Conservation (phyloP, 2,888 invertebrate species). For the Agrotis exclamationis region DNA sequence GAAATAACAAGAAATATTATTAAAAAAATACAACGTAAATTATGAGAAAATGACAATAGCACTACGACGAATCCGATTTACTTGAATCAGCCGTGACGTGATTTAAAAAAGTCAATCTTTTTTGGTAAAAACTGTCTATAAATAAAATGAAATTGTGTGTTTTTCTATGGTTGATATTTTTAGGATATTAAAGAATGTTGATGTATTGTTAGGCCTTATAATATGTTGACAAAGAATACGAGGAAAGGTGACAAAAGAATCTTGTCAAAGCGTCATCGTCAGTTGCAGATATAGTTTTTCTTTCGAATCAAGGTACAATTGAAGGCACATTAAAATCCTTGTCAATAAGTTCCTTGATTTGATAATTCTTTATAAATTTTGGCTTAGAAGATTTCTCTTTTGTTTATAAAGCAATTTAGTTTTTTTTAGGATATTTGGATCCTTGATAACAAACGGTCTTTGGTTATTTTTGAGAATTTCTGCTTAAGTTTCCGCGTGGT, state of each 20-base stretch:
- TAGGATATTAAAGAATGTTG: conserved; percentile 38
- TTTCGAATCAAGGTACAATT: too few relatives aligned
- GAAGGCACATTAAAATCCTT: too few relatives aligned
- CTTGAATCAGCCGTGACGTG: conserved; percentile 42
- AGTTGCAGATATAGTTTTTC: too few relatives aligned
- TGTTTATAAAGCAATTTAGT: too few relatives aligned
- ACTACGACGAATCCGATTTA: conserved; percentile 52
- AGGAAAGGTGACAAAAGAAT: conserved; percentile 15
- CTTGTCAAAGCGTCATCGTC: too few relatives aligned
- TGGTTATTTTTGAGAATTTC: too few relatives aligned
- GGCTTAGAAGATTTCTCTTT: too few relatives aligned
- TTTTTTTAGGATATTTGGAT: too few relatives aligned
- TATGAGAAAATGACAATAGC: conserved; percentile 52
- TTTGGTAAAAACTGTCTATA: conserved; percentile 37
- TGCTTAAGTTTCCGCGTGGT: too few relatives aligned
- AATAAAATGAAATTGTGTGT: conserved; percentile 32
- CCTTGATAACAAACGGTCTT: too few relatives aligned
- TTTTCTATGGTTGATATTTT: conserved; percentile 41
- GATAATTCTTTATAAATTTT: too few relatives aligned
- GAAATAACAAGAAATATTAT: conserved; percentile 57
- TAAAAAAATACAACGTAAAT: conserved; percentile 55
- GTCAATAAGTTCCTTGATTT: not conserved
- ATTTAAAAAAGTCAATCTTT: conserved; percentile 50
- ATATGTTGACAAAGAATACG: conserved; percentile 24
- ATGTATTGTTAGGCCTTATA: conserved; percentile 24